Percentiles rank a stretch among this genome's conserved stretches.
phyloP scores from a whole-genome alignment of 1,140 invertebrate genomes.

The Atta colombica region DNA sequence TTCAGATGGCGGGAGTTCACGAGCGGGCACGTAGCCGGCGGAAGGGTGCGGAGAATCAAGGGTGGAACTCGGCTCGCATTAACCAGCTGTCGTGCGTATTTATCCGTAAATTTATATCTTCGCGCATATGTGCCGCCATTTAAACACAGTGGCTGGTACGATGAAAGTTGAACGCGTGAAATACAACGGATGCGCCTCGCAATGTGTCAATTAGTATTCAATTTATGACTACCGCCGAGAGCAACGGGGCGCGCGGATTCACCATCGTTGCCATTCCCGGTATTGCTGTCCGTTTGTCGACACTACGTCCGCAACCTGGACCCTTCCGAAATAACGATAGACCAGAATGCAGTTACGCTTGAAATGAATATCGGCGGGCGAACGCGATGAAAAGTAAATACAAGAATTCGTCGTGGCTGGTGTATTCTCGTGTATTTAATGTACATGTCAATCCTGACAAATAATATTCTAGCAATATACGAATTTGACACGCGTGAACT shows the following conservation, averaged over 20 bases:
- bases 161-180: constrained; percentile 81
- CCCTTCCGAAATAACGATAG: constrained; percentile 71
- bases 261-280: constrained; percentile 19
- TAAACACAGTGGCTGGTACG: constrained; percentile 71
- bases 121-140: constrained; percentile 78
- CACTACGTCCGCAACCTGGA: constrained; percentile 24
- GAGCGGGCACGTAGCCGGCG: neutral
- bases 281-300: constrained; percentile 46
- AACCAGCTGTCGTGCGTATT: constrained; percentile 81
- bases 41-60: constrained; percentile 46
- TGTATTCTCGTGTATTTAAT: constrained; percentile 28
- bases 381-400: constrained; percentile 70
- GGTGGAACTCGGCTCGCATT: constrained; percentile 71
- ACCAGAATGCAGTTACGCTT: constrained; percentile 55
- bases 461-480: constrained; percentile 2
- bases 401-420: neutral
- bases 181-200: constrained; percentile 74
- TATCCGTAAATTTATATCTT: constrained; percentile 82
- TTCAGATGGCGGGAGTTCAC: constrained; percentile 72
- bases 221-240: constrained; percentile 77
- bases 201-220: constrained; percentile 82
- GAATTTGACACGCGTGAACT: neutral
- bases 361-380: constrained; percentile 65
- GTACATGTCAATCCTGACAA: constrained; percentile 25
- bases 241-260: constrained; percentile 55